These are phyloP conservation scores for Aleadryas rufinucha DNA, from an alignment of 2,113 vertebrate species.

Conservation along the genomic window DNA sequence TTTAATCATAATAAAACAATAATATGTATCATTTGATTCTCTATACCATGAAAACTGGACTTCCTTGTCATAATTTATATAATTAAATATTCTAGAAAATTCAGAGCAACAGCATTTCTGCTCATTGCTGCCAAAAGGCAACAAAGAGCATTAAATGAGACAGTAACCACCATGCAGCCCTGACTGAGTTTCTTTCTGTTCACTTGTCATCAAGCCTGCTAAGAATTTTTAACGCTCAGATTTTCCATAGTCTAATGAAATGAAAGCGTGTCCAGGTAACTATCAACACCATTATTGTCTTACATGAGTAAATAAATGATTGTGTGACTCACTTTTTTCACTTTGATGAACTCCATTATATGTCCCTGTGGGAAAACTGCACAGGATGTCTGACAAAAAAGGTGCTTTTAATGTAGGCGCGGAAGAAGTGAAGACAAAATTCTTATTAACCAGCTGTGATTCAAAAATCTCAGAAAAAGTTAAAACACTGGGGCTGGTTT, in stretches of 20 bases:
- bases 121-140: neutral
- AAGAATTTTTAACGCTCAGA: neutral
- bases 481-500: neutral
- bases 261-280: neutral
- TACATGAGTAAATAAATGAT: conserved; percentile 56
- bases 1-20: neutral
- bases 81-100: neutral
- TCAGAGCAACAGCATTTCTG: neutral
- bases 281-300: conserved; percentile 28
- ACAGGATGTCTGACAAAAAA: neutral
- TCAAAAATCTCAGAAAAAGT: neutral
- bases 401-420: neutral
- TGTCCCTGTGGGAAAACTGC: conserved; percentile 32
- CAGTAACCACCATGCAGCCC: neutral
- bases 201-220: neutral
- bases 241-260: neutral
- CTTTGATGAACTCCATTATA: conserved; percentile 32
- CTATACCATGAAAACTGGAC: neutral
- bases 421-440: conserved; percentile 8
- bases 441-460: neutral
- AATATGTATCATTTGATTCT: neutral
- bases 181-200: neutral
- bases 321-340: conserved; percentile 7
- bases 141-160: neutral
- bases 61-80: neutral